A percentile compares a stretch with the other conserved stretches of the same genome.
Evolutionary conservation across 2,113 vertebrate genomes (phyloP).

Genomic region (Callospermophilus lateralis): DNA sequence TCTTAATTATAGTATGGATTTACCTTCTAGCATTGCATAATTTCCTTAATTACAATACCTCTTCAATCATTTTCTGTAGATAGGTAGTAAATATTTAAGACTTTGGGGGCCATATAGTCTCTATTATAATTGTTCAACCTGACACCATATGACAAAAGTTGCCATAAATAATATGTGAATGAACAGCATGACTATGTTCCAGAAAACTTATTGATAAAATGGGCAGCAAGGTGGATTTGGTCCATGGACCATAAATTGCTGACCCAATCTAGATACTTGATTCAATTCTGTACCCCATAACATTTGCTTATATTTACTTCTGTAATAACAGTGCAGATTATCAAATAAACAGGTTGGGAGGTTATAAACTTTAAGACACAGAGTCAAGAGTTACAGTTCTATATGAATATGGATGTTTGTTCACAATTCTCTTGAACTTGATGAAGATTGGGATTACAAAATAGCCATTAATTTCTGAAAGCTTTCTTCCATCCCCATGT

Average conservation of each 20-base stretch:
- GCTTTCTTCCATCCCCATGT: not conserved
- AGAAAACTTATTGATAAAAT: conserved; percentile 44
- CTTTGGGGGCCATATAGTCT: not conserved
- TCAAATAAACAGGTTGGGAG: not conserved
- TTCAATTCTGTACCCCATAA: not conserved
- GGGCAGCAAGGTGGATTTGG: not conserved
- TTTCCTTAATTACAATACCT: not conserved
- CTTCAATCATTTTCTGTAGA: not conserved
- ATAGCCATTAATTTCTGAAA: not conserved
- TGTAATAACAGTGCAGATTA: not conserved
- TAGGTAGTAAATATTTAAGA: not conserved
- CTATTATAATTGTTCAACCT: not conserved
- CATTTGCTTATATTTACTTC: not conserved
- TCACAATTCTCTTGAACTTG: not conserved
- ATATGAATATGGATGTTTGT: not conserved
- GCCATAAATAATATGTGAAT: not conserved
- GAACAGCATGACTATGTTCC: not conserved
- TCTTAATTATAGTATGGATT: not conserved
- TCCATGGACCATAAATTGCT: not conserved
- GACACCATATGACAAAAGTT: not conserved
- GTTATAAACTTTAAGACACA: not conserved
- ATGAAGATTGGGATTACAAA: not conserved
- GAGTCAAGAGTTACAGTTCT: not conserved
- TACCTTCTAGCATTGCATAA: not conserved
- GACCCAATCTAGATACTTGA: not conserved